Percentiles rank a stretch among this genome's conserved stretches.
phyloP scores from a whole-genome alignment of 2,888 invertebrate species.

The Tinea semifulvella region DNA sequence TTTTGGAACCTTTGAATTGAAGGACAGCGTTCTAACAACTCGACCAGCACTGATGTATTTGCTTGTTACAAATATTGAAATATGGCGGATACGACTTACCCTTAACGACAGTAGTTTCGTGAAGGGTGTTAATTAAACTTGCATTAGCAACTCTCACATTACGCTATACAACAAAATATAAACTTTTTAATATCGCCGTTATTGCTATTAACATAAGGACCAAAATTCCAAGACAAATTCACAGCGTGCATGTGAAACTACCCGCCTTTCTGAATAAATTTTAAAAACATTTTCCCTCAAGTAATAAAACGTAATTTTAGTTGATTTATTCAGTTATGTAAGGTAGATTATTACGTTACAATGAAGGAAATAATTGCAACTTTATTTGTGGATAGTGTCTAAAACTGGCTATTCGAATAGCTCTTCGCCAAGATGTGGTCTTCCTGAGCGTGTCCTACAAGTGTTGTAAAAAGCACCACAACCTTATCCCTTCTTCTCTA shows the following conservation, averaged over 20 bases:
- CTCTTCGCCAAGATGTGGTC: no score
- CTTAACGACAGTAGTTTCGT: neutral
- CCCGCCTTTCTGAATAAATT: neutral
- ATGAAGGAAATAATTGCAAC: neutral
- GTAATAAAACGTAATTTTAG: constrained; percentile 4
- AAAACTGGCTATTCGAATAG: no score
- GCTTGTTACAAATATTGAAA: no score
- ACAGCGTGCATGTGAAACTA: neutral
- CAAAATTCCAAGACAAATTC: neutral
- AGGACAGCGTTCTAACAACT: no score
- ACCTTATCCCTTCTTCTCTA: no score
- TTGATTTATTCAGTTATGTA: constrained; percentile 2
- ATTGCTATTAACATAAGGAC: neutral
- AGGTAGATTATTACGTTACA: neutral
- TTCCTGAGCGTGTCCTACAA: no score
- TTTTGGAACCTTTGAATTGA: no score
- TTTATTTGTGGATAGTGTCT: no score
- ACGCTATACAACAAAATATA: neutral
- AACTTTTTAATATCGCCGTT: neutral
- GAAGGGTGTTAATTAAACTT: neutral
- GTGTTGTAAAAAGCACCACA: no score
- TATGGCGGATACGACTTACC: no score
- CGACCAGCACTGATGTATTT: no score
- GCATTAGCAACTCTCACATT: neutral
- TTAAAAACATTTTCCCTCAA: neutral